A percentile compares a stretch with the other conserved stretches of the same genome.
These are phyloP conservation scores for Hyperopisus bebe DNA, from an alignment of 2,113 vertebrate genomes.

Conservation along the genomic window DNA sequence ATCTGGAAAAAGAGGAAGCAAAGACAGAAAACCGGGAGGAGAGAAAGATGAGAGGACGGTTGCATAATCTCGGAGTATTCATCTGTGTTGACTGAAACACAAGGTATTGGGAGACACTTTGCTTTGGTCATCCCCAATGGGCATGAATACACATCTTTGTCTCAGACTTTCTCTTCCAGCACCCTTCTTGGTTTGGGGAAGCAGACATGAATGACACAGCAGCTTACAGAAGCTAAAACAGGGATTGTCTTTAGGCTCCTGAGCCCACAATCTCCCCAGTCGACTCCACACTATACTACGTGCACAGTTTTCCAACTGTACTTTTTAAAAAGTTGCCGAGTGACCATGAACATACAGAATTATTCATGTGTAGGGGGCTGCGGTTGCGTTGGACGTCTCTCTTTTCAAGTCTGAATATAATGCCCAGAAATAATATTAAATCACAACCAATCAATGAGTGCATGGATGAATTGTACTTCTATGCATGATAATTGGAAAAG, in stretches of 20 bases:
- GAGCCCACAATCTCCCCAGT: neutral
- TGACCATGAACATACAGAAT: slow-evolving; percentile 6
- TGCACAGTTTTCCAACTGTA: slow-evolving; percentile 5
- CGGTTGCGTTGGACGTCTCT: neutral
- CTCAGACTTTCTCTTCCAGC: neutral
- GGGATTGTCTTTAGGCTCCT: neutral
- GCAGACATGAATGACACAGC: slow-evolving; percentile 1
- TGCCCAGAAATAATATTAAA: neutral
- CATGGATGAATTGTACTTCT: neutral
- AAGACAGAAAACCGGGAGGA: neutral
- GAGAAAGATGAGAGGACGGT: neutral
- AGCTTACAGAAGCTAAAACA: slow-evolving; percentile 12
- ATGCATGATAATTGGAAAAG: neutral
- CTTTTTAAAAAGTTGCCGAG: neutral
- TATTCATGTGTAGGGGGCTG: neutral
- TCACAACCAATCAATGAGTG: neutral
- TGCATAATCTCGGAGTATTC: neutral
- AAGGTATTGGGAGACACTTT: neutral
- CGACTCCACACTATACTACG: neutral
- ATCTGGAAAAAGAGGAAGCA: neutral
- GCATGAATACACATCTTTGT: neutral
- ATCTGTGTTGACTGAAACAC: slow-evolving; percentile 6
- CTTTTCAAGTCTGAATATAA: neutral
- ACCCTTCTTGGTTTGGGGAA: neutral
- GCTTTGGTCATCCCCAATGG: neutral